phyloP scores from a whole-genome alignment of 2,797 vertebrate genomes.

The Cossypha niveicapilla region DNA sequence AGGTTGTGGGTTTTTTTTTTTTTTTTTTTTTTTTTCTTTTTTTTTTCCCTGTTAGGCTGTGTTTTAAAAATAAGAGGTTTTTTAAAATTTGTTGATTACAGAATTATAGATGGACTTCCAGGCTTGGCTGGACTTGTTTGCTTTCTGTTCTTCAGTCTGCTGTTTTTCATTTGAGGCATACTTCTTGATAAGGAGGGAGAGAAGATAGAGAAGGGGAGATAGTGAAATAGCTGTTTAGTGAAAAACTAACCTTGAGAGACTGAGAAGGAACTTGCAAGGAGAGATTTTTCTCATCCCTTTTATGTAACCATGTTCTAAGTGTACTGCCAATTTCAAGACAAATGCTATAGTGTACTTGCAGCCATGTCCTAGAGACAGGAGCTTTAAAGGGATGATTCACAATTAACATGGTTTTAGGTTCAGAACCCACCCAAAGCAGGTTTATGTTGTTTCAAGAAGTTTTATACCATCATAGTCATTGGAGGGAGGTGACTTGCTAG shows the following conservation, averaged over 20 bases:
- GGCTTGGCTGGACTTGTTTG: background rate
- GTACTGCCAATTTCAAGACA: background rate
- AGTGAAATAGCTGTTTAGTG: background rate
- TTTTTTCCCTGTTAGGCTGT: background rate
- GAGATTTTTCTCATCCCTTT: background rate
- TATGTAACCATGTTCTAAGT: background rate
- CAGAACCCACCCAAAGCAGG: background rate
- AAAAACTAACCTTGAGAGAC: background rate
- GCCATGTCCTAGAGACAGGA: background rate
- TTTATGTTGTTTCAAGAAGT: background rate
- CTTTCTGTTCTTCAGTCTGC: background rate
- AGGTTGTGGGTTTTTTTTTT: fast-evolving
- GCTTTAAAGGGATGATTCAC: background rate
- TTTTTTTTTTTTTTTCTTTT: background rate
- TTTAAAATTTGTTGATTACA: background rate
- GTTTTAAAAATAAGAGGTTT: background rate
- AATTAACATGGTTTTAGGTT: background rate
- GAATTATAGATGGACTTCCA: background rate
- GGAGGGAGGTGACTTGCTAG: background rate
- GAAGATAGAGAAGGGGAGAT: fast-evolving
- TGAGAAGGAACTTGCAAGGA: background rate
- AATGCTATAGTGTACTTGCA: fast-evolving
- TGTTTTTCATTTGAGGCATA: background rate
- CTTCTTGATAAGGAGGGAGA: background rate
- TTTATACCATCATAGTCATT: background rate